Conservation (phyloP, 2,797 vertebrate species). For the Hoplostethus mediterraneus region DNA sequence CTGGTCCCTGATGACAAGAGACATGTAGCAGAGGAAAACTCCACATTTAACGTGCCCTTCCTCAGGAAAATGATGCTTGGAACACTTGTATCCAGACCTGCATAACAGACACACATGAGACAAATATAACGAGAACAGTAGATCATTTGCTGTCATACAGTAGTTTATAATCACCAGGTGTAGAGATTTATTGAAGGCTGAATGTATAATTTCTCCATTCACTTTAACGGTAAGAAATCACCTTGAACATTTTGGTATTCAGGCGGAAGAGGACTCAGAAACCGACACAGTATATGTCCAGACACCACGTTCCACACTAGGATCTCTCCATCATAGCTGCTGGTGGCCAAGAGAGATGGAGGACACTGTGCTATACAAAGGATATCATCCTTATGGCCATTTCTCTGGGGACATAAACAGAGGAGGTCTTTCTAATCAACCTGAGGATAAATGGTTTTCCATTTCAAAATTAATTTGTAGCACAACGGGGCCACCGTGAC, state of each 20-base stretch:
- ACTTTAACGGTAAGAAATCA: conserved; percentile 37
- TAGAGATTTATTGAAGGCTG: no score
- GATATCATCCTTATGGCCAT: conserved; percentile 80
- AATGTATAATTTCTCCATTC: background rate
- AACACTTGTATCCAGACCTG: conserved; percentile 74
- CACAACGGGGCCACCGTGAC: background rate
- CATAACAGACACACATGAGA: background rate
- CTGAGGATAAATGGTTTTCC: background rate
- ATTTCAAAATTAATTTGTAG: background rate
- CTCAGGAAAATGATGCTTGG: conserved; percentile 79
- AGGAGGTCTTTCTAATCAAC: background rate
- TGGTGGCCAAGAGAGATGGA: conserved; percentile 81
- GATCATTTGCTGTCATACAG: background rate
- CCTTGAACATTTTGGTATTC: conserved; percentile 50
- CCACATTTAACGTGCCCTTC: conserved; percentile 51
- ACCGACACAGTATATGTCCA: conserved; percentile 75
- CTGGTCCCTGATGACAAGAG: conserved; percentile 77
- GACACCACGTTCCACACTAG: conserved; percentile 85
- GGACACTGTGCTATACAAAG: conserved; percentile 83
- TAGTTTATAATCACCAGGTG: no score
- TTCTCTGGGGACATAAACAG: conserved; percentile 61
- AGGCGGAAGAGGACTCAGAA: conserved; percentile 57
- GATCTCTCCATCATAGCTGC: conserved; percentile 84
- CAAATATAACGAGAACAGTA: background rate
- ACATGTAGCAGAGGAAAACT: conserved; percentile 60